phyloP scores from a whole-genome alignment of 2,797 vertebrate genomes.

The Antennarius maculatus region DNA sequence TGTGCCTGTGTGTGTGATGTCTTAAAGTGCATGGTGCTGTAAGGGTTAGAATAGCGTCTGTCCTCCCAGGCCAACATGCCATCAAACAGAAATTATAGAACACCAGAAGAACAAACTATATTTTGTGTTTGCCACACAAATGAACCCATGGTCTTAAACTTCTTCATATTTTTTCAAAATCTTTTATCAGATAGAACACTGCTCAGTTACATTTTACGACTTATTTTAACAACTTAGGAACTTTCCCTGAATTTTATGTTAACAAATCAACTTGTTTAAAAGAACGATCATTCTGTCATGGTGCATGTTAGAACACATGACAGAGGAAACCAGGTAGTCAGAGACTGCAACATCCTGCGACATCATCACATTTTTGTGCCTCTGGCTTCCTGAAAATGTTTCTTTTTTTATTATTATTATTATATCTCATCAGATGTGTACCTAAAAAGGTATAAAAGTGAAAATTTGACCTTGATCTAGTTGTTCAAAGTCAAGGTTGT shows the following conservation, averaged over 20 bases:
- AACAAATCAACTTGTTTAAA: background rate
- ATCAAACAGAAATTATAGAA: background rate
- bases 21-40: slow-evolving; percentile 6
- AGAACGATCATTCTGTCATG: background rate
- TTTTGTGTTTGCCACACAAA: background rate
- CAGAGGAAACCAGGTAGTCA: too few species aligned
- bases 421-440: too few species aligned
- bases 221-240: background rate
- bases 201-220: background rate
- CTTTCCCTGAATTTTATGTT: background rate
- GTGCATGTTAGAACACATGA: background rate
- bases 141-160: background rate
- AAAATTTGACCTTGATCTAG: too few species aligned
- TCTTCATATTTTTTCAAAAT: too few species aligned
- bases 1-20: background rate
- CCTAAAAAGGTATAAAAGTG: too few species aligned
- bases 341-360: too few species aligned
- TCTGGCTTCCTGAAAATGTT: too few species aligned
- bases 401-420: too few species aligned
- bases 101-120: background rate
- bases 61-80: background rate
- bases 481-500: too few species aligned
- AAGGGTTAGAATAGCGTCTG: background rate
- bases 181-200: background rate
- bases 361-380: too few species aligned